A percentile compares a stretch with the other conserved stretches of the same genome.
These are phyloP conservation scores for Agriotes lineatus DNA, from an alignment of 2,888 invertebrate genomes.

Conservation along the genomic window DNA sequence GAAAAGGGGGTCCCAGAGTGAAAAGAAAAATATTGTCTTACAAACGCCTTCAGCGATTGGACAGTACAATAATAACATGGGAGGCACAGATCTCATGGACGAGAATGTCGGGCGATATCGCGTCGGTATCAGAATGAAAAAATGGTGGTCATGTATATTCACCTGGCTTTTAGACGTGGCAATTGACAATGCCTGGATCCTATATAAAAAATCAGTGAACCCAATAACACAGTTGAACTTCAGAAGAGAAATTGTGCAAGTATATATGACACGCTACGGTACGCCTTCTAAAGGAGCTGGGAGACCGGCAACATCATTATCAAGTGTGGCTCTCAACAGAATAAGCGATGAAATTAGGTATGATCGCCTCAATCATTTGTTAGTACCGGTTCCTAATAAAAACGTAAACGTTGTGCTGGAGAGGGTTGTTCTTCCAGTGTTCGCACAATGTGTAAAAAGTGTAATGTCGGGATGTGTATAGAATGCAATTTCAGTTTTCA, in stretches of 20 bases:
- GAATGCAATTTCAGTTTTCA: constrained; percentile 24
- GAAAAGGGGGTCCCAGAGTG: too few relatives aligned
- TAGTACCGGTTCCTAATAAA: constrained; percentile 23
- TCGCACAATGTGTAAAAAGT: constrained; percentile 46
- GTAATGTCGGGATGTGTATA: constrained; percentile 44
- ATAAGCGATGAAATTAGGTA: constrained; percentile 42
- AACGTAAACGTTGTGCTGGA: constrained; percentile 45
- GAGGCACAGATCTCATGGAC: too few relatives aligned
- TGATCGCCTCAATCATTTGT: constrained; percentile 42
- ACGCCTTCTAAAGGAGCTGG: constrained; percentile 31
- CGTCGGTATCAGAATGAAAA: too few relatives aligned
- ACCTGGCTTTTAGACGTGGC: background rate
- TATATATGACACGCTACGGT: constrained; percentile 15
- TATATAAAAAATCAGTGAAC: too few relatives aligned
- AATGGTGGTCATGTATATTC: background rate
- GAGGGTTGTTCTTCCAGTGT: constrained; percentile 39
- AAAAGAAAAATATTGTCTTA: too few relatives aligned
- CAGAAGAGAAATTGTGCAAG: background rate
- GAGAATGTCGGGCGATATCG: too few relatives aligned
- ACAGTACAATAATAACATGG: too few relatives aligned
- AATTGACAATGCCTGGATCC: too few relatives aligned
- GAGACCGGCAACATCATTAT: constrained; percentile 26
- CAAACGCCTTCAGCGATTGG: too few relatives aligned
- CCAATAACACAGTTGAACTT: background rate
- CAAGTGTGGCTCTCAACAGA: constrained; percentile 33